Evolutionary conservation across 1,140 invertebrate species (phyloP), one percentile per base, ranked within the genome.

Genomic region (Drosophila kepulauana): DNA sequence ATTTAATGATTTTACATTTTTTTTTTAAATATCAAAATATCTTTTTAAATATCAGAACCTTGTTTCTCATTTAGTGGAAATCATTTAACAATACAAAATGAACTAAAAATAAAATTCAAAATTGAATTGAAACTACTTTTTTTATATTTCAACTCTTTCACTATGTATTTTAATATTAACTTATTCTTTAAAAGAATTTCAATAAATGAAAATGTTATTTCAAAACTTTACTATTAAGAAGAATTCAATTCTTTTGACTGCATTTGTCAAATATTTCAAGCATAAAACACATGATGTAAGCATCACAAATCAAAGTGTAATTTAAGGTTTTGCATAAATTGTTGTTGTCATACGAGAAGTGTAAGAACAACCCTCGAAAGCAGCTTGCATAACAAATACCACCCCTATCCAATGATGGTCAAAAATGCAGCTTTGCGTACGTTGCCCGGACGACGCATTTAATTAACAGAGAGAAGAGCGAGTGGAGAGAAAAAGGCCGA

Each of bases 401-500:
- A 78, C 74, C 78, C 78, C 41, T 69, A 72, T 49, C 20, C 30
- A 63, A 72, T 73, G 51, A 43, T 75, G 65, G 62, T 63, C 52
- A 64, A 81, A 71, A 79, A 48, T 79, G 65, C 54, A 68, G 67
- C 20, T 61, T 51, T 76, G 8, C 65, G 58, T 35, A 59, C 68
- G 33, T 67, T 69, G 62, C 28, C 62, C 51, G 64, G 61, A 66
- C 54, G 57, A 70, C 78, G 82, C 82, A 88, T 86, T 86, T 82
- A 86, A 86, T 86, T 86, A 87, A 74, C 62, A 68, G 41, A 25
- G 5, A 3, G 7, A 13, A 15, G 43, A 33, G 20, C 3, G 20
- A 20, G 20, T 20, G 20, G 49, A 38, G 25, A 11, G 11, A 15
- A n/a, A 57, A 3, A n/a, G 15, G 30, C n/a, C 2, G 33, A 35